Percentiles rank a stretch among this genome's conserved stretches.
These are phyloP conservation scores for Epizoanthus scotinus DNA, from an alignment of 92 coral and sea anemone genomes.

Conservation along the genomic window DNA sequence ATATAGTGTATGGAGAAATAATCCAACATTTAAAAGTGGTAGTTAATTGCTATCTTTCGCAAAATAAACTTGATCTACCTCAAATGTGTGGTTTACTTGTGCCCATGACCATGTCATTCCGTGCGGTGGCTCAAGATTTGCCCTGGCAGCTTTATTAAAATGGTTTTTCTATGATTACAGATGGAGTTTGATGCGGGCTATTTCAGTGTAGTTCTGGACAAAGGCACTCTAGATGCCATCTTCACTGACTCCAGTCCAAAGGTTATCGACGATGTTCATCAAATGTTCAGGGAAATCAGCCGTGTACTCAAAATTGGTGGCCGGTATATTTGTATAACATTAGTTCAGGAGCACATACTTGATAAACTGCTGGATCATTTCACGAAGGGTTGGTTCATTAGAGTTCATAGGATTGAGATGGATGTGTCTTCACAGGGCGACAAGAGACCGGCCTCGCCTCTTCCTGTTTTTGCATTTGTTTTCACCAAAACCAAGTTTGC, in stretches of 20 bases:
- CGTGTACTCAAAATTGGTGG: conserved; percentile 82
- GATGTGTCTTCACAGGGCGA: not conserved
- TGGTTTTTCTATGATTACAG: conserved; percentile 27
- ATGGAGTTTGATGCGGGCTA: conserved; percentile 61
- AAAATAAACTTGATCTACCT: too few species aligned
- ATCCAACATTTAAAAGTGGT: too few species aligned
- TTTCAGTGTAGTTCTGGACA: conserved; percentile 82
- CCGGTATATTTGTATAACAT: conserved; percentile 80
- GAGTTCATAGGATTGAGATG: conserved; percentile 67
- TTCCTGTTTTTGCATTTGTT: conserved; percentile 87
- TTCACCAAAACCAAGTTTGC: conserved; percentile 85
- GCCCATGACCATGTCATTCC: too few species aligned
- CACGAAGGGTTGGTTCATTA: conserved; percentile 85
- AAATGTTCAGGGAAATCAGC: conserved; percentile 63
- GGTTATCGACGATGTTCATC: conserved; percentile 51
- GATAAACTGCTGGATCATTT: conserved; percentile 73
- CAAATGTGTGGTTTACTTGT: too few species aligned
- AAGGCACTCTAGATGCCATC: conserved; percentile 80
- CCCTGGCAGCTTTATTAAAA: conserved; percentile 11
- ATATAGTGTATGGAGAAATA: too few species aligned
- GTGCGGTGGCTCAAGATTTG: too few species aligned
- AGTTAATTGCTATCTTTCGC: too few species aligned
- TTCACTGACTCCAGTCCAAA: conserved; percentile 47
- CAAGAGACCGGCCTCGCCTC: conserved; percentile 39
- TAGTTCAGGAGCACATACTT: conserved; percentile 80